These are phyloP conservation scores for Girardinus metallicus DNA, from an alignment of 2,797 vertebrate genomes.

Conservation along the genomic window DNA sequence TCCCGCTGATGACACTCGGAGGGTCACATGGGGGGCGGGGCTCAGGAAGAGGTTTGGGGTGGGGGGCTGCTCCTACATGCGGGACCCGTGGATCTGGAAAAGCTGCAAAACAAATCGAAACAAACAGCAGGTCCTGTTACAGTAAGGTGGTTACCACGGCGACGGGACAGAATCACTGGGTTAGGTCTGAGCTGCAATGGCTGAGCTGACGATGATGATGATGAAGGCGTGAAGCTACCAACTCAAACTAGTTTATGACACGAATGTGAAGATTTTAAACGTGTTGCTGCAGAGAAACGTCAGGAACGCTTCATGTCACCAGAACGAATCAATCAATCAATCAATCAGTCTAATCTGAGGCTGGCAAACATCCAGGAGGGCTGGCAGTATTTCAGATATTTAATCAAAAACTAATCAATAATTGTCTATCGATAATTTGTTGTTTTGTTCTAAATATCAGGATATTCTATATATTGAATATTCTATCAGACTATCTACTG, in stretches of 20 bases:
- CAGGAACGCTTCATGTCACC: conserved; percentile 72
- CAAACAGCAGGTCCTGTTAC: conserved; percentile 18
- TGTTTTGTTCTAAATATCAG: no score
- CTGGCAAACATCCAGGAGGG: neutral
- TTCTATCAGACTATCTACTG: no score
- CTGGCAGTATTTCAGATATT: no score
- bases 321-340: conserved; percentile 8
- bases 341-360: neutral
- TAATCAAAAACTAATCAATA: no score
- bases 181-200: conserved; percentile 30
- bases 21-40: no score
- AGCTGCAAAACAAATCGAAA: conserved; percentile 72
- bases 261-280: no score
- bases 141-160: neutral
- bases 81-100: conserved; percentile 84
- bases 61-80: conserved; percentile 74
- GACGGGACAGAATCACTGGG: neutral
- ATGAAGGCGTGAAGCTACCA: conserved; percentile 48
- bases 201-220: conserved; percentile 56
- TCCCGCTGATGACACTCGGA: conserved; percentile 28
- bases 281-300: conserved; percentile 50
- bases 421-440: no score
- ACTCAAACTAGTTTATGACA: no score
- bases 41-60: neutral
- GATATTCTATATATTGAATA: no score